phyloP scores from a whole-genome alignment of 2,113 vertebrate genomes.

The Jaculus jaculus region DNA sequence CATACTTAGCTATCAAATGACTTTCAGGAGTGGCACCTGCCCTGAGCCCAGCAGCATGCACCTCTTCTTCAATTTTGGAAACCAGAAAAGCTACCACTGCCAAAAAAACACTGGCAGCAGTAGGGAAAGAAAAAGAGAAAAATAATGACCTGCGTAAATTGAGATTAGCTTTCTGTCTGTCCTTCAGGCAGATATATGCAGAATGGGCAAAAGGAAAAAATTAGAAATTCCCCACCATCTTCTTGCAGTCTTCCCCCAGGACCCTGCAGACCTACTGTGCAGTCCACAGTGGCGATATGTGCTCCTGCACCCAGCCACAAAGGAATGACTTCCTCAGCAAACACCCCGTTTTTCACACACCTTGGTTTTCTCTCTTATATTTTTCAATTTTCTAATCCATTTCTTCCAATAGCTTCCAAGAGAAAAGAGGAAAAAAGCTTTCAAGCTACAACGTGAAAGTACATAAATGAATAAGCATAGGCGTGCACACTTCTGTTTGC shows the following conservation, averaged over 20 bases:
- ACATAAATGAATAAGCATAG: slow-evolving; percentile 49
- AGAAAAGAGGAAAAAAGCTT: slow-evolving; percentile 29
- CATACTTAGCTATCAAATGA: neutral
- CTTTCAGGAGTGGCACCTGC: neutral
- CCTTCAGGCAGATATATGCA: slow-evolving; percentile 54
- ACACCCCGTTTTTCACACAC: slow-evolving; percentile 50
- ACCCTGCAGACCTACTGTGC: neutral
- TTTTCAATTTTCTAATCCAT: slow-evolving; percentile 79
- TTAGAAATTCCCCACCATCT: slow-evolving; percentile 38
- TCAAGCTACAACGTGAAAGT: slow-evolving; percentile 42
- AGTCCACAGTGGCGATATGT: neutral
- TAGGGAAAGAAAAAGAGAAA: neutral
- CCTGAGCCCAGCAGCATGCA: neutral
- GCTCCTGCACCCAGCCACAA: neutral
- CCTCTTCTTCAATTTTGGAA: neutral
- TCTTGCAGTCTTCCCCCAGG: neutral
- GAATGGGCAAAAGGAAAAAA: slow-evolving; percentile 60
- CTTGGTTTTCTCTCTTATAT: slow-evolving; percentile 55
- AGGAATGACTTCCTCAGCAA: slow-evolving; percentile 54
- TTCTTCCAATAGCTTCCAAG: slow-evolving; percentile 61
- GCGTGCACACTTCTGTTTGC: neutral
- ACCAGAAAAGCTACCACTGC: neutral
- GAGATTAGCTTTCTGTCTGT: slow-evolving; percentile 66
- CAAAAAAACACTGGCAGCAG: slow-evolving; percentile 32
- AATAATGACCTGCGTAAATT: neutral